phyloP scores from a whole-genome alignment of 2,113 vertebrate genomes.

The Tachysurus vachellii region DNA sequence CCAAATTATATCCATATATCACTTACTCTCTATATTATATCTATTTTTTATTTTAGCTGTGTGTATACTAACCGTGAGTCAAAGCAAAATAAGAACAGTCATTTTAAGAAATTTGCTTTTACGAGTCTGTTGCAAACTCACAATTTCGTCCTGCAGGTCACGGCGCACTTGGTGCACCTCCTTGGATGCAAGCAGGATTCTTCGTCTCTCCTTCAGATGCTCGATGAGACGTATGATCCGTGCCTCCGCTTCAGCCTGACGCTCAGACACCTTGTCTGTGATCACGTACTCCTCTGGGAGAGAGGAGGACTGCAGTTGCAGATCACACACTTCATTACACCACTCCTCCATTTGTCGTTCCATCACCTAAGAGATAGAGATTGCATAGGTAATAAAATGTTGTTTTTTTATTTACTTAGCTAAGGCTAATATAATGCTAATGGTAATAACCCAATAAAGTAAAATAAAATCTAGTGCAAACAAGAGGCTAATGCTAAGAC shows the following conservation, averaged over 20 bases:
- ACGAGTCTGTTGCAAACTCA: conserved; percentile 64
- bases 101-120: not conserved
- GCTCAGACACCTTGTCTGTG: conserved; percentile 73
- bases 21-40: not conserved
- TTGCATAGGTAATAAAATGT: not conserved
- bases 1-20: no score
- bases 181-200: conserved; percentile 87
- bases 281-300: conserved; percentile 77
- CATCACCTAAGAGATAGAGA: conserved; percentile 75
- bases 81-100: not conserved
- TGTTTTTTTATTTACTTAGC: not conserved
- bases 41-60: not conserved
- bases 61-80: not conserved
- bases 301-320: conserved; percentile 80
- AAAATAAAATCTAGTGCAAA: not conserved
- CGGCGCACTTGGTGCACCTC: conserved; percentile 91
- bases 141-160: conserved; percentile 89
- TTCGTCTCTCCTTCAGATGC: conserved; percentile 85
- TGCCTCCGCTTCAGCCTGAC: conserved; percentile 79
- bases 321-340: conserved; percentile 85
- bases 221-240: conserved; percentile 88
- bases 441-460: not conserved
- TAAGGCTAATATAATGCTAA: not conserved
- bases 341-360: conserved; percentile 89
- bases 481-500: not conserved